Evolutionary conservation across 2,113 vertebrate species (phyloP), one percentile per base, ranked within the genome.

Genomic region (Pseudolaguvia tuberculata): DNA sequence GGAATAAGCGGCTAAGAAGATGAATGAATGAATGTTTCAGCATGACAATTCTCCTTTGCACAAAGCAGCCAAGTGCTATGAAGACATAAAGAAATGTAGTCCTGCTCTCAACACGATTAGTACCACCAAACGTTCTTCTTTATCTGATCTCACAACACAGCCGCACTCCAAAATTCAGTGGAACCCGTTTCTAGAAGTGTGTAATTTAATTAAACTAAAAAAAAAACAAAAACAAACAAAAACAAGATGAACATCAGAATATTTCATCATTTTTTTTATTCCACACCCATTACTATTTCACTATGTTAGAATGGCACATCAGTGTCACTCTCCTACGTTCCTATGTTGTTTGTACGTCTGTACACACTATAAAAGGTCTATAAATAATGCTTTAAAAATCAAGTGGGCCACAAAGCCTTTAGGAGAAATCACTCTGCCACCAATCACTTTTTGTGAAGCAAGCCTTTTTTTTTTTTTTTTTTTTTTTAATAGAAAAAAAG

Each of bases 251-350:
- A 58, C 14, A 47, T 61, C 8, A 58, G 20, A 50, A 68, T 65
- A 47, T 59, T 50, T 61, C 68, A 9, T 52, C 42, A 72, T 80
- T 62, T 48, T 81, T 47, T 83, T 90, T 90, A 89, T 90, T 92
- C 90, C 86, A 88, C 87, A 88, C 82, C 79, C 78, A 83, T 86
- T 88, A 87, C 87, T 92, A 90, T 78, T 87, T 79, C 85, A 88
- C 88, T 92, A 90, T 87, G 87, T 90, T 90, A 90, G 86, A 88
- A 89, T 84, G 86, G 87, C 88, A 88, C 88, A 85, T 83, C 57
- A 77, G 84, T 70, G 70, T 87, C 82, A 85, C 83, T 85, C 87
- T 74, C 84, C 88, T 88, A 88, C 56, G 69, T 84, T 89, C 87
- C 88, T 89, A 91, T 88, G 82, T 81, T 83, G 82, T 81, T 87